Evolutionary conservation across 2,888 invertebrate genomes (phyloP).

Genomic region (Tuberolachnus salignus): DNA sequence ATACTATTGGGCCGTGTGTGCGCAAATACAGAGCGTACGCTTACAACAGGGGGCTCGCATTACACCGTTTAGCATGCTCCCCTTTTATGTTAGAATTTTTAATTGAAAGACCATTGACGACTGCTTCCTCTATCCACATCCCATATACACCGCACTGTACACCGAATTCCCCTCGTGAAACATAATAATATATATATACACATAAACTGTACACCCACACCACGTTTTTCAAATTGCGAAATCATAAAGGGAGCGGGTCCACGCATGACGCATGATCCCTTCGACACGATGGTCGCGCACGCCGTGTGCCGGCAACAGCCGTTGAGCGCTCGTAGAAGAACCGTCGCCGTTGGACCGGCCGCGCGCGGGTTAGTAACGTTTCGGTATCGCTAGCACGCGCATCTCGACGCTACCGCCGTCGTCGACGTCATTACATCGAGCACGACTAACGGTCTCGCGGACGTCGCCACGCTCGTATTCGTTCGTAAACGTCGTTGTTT

Average conservation of each 20-base stretch:
- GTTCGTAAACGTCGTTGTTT: background rate
- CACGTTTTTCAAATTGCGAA: constrained; percentile 34
- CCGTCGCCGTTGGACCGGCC: background rate
- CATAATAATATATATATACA: background rate
- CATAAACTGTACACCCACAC: too few relatives aligned
- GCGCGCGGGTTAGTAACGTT: constrained; percentile 40
- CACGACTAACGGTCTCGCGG: background rate
- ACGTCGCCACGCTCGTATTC: background rate
- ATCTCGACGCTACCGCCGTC: constrained; percentile 10
- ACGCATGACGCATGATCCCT: constrained; percentile 30
- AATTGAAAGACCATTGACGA: constrained; percentile 52
- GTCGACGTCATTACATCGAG: background rate
- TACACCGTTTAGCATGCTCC: constrained; percentile 42
- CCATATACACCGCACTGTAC: background rate
- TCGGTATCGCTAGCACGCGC: constrained; percentile 44
- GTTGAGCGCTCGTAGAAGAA: constrained; percentile 2
- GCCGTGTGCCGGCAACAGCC: constrained; percentile 50
- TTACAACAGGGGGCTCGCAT: constrained; percentile 29
- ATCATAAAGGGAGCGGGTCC: background rate
- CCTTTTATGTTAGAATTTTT: constrained; percentile 47
- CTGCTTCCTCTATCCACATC: background rate
- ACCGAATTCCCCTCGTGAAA: background rate
- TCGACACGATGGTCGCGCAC: constrained; percentile 6
- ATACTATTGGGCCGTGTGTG: background rate
- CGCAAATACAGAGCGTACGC: constrained; percentile 9